These are phyloP conservation scores for Mormyrus lacerda DNA, from an alignment of 2,113 vertebrate genomes.

Conservation along the genomic window DNA sequence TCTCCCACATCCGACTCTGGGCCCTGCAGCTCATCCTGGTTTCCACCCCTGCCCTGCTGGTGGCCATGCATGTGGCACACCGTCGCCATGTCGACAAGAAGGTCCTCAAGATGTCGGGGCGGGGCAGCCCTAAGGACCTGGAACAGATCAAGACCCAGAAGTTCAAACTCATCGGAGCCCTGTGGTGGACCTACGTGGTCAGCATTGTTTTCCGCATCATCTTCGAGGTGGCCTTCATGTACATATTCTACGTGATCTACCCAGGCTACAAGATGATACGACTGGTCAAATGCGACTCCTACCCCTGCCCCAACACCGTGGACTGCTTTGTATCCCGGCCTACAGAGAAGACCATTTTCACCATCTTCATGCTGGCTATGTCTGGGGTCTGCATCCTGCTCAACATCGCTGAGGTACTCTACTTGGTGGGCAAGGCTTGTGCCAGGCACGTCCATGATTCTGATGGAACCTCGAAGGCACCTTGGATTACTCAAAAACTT, in stretches of 20 bases:
- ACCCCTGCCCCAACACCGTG: constrained; percentile 94
- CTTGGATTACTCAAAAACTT: constrained; percentile 77
- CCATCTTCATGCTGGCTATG: constrained; percentile 88
- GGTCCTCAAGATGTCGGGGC: constrained; percentile 71
- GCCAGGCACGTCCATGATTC: constrained; percentile 60
- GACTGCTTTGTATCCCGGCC: constrained; percentile 96
- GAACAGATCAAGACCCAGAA: constrained; percentile 88
- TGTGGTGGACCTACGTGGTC: constrained; percentile 95
- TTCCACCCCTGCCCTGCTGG: constrained; percentile 87
- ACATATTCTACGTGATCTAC: constrained; percentile 93
- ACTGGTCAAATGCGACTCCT: constrained; percentile 88
- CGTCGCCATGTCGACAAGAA: constrained; percentile 91
- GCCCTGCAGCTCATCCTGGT: constrained; percentile 92
- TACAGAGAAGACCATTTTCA: constrained; percentile 95
- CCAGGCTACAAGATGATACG: constrained; percentile 91
- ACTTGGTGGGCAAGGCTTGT: constrained; percentile 77
- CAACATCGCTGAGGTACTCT: constrained; percentile 83
- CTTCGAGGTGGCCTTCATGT: constrained; percentile 87
- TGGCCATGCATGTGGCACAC: constrained; percentile 97
- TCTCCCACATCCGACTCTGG: constrained; percentile 95
- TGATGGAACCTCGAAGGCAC: constrained; percentile 58
- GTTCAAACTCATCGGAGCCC: constrained; percentile 78
- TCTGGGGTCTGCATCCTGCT: constrained; percentile 90
- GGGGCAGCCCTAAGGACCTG: constrained; percentile 70
- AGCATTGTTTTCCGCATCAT: constrained; percentile 86